Conservation (phyloP, 2,113 vertebrate species). For the Typhlomys cinereus region DNA sequence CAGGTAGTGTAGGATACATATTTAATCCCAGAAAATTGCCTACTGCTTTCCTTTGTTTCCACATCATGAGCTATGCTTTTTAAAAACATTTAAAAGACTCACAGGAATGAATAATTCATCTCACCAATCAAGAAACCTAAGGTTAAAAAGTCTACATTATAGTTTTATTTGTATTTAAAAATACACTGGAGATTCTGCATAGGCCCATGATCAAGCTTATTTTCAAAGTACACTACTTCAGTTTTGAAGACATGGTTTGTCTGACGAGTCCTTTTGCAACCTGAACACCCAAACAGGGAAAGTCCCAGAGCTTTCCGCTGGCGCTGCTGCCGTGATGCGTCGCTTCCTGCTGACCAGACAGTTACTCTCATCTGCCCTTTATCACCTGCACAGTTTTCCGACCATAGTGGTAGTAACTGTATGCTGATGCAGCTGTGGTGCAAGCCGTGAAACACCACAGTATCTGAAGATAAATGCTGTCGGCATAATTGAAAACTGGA, state of each 20-base stretch:
- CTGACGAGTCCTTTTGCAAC: constrained; percentile 70
- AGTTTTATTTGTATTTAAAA: constrained; percentile 87
- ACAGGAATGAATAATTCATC: constrained; percentile 70
- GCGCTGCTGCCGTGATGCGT: neutral
- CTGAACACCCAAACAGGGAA: constrained; percentile 37
- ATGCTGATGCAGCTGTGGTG: constrained; percentile 93
- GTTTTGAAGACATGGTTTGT: constrained; percentile 75
- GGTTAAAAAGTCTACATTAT: constrained; percentile 80
- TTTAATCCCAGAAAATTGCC: neutral
- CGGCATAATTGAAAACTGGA: constrained; percentile 96
- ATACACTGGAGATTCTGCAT: constrained; percentile 84
- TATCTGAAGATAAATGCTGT: constrained; percentile 93
- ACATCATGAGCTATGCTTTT: neutral
- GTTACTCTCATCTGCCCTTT: constrained; percentile 85
- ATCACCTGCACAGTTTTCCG: constrained; percentile 94
- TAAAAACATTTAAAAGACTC: constrained; percentile 57
- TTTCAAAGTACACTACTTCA: constrained; percentile 71
- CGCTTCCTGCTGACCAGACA: neutral
- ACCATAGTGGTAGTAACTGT: constrained; percentile 98
- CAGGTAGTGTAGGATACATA: neutral
- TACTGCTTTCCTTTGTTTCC: constrained; percentile 42
- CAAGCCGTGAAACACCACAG: constrained; percentile 95
- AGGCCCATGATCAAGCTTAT: constrained; percentile 80
- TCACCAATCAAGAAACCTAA: constrained; percentile 73
- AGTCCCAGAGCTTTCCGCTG: constrained; percentile 17